Base-by-base conservation (phyloP, 2,113 vertebrate genomes). In the Corythoichthys haematopterus region DNA sequence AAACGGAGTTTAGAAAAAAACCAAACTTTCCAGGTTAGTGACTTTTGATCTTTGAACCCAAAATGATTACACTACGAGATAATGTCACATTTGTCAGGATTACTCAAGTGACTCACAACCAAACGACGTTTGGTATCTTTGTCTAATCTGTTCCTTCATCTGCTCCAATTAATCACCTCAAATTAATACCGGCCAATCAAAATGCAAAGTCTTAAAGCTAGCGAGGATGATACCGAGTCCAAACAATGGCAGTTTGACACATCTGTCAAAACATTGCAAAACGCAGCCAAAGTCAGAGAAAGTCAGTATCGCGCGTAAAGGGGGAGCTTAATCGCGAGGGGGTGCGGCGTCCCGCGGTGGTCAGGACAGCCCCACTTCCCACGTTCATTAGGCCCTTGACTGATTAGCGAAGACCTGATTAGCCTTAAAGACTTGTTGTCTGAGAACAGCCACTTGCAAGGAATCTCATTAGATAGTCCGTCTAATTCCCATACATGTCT, bases 401-500 rank as follows among this genome's bases (percentile, higher is more conserved):
- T 74, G 82, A 82, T 84, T 87, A 83, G 69, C 38, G 14, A 10
- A 73, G 80, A 84, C 77, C 77, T 46, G 79, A 88, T 86, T 88
- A 88, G 81, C 78, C 80, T 74, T 68, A 62, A 77, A 82, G 80
- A 83, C 86, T 76, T 80, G 35, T 84, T 78, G 77, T 84, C 70
- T 82, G 65, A 85, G 68, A 74, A 78, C 71, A 65, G 57, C 69
- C 72, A 66, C 75, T 72, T 6, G 10, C 68, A 68, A 75, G 77
- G 72, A 57, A 76, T 82, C 69, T 84, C 84, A 86, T 88, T 84
- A 83, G 79, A 83, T 79, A 37, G 70, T 68, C 38, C 65, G 76
- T 80, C 82, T 87, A 84, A 87, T 84, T 90, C 80, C 83, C 82
- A 86, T 87, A 86, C 82, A 87, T 66, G 76, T 74, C 75, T 68